phyloP scores from a whole-genome alignment of 2,888 invertebrate genomes.

The Pyrgus malvae region DNA sequence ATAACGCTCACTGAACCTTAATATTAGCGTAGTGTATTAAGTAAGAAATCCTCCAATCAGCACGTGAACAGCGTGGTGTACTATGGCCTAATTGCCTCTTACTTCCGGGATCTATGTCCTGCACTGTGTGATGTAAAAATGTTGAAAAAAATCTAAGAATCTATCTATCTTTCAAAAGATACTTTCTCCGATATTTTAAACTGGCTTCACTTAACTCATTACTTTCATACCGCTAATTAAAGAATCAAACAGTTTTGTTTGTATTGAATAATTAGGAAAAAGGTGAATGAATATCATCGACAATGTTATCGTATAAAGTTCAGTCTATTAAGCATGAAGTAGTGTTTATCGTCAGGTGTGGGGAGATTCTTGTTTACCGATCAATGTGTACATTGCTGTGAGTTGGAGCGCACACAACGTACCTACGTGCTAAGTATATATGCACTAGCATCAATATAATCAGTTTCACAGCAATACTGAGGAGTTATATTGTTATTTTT shows the following conservation, averaged over 20 bases:
- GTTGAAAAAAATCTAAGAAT: no score
- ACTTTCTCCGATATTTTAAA: no score
- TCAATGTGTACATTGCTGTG: conserved; percentile 35
- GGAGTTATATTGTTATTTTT: no score
- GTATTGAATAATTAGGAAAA: background rate
- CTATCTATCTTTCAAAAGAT: no score
- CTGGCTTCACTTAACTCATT: no score
- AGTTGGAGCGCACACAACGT: conserved; percentile 26
- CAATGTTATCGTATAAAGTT: conserved; percentile 15
- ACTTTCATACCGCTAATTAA: background rate
- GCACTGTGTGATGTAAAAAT: no score
- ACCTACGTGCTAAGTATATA: conserved; percentile 19
- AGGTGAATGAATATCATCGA: conserved; percentile 3
- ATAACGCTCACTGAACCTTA: no score
- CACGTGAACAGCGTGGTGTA: no score
- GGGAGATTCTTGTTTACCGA: conserved; percentile 27
- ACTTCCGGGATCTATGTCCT: no score
- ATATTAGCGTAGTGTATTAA: no score
- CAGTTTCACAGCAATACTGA: background rate
- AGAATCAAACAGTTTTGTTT: background rate
- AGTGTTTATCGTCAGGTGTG: conserved; percentile 21
- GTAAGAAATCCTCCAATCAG: no score
- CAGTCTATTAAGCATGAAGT: conserved; percentile 16
- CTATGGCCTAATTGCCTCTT: no score
- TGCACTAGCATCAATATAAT: conserved; percentile 5